These are phyloP conservation scores for Melierax canorus DNA, from an alignment of 2,113 vertebrate genomes.

Conservation along the genomic window DNA sequence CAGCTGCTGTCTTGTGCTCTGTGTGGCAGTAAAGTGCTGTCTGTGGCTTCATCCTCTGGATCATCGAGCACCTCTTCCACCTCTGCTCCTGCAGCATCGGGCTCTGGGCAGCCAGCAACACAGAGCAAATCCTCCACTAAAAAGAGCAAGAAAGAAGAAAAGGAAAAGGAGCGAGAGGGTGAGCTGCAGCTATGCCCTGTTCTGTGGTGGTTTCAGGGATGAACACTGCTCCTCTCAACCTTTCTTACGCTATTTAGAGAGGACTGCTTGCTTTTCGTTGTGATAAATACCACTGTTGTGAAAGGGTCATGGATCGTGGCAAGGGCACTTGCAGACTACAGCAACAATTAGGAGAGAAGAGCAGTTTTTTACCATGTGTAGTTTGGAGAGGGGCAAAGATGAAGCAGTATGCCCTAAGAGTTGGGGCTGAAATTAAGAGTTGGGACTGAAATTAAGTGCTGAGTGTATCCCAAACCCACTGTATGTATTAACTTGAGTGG, in stretches of 20 bases:
- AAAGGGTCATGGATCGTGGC: not conserved
- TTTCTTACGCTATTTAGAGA: not conserved
- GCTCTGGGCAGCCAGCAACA: slow-evolving; percentile 77
- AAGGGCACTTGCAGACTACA: not conserved
- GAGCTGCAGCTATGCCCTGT: slow-evolving; percentile 2
- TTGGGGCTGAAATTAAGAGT: not conserved
- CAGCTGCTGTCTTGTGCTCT: slow-evolving; percentile 95
- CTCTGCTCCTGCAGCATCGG: slow-evolving; percentile 54
- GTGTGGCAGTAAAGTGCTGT: slow-evolving; percentile 94
- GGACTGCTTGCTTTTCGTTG: not conserved
- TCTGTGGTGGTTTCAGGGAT: not conserved
- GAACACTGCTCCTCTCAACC: not conserved
- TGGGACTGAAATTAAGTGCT: not conserved
- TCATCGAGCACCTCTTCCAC: slow-evolving; percentile 75
- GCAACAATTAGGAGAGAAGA: not conserved
- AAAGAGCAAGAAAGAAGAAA: slow-evolving; percentile 98
- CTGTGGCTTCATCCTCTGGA: slow-evolving; percentile 75
- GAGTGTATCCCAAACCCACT: not conserved
- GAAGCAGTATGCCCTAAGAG: not conserved
- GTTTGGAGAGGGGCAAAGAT: not conserved
- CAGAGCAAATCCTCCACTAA: slow-evolving; percentile 93
- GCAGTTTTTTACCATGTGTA: not conserved
- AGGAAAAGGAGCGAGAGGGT: slow-evolving; percentile 97
- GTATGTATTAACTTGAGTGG: not conserved
- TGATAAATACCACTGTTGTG: not conserved